Percentiles rank a stretch among this genome's conserved stretches.
phyloP scores from a whole-genome alignment of 2,797 vertebrate species.

The Ctenosaura bakeri region DNA sequence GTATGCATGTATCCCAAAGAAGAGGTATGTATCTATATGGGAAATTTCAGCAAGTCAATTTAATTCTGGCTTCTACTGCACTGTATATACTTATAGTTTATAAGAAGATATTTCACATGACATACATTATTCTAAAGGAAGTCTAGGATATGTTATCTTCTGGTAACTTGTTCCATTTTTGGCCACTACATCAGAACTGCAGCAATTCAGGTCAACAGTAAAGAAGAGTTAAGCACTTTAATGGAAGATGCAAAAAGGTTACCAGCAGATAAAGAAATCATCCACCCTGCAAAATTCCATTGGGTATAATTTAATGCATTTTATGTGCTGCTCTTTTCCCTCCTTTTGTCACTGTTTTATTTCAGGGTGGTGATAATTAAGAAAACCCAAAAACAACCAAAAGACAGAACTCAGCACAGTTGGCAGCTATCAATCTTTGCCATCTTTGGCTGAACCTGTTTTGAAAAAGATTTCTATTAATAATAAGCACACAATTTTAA shows the following conservation, averaged over 20 bases:
- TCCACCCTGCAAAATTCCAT: conserved; percentile 45
- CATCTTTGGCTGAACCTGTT: conserved; percentile 43
- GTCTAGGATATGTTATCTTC: conserved; percentile 50
- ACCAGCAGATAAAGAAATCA: conserved; percentile 60
- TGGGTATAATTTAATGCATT: not conserved
- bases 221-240: conserved; percentile 55
- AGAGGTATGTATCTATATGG: not conserved
- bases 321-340: conserved; percentile 38
- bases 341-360: conserved; percentile 41
- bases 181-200: conserved; percentile 46
- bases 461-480: conserved; percentile 40
- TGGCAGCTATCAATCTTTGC: conserved; percentile 43
- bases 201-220: conserved; percentile 30
- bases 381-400: too few relatives aligned
- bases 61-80: not conserved
- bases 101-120: conserved; percentile 30
- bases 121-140: conserved; percentile 37
- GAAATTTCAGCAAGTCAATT: not conserved
- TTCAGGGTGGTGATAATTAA: conserved; percentile 42
- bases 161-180: conserved; percentile 52
- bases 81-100: not conserved
- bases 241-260: conserved; percentile 52
- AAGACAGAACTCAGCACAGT: conserved; percentile 18
- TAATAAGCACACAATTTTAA: conserved; percentile 21
- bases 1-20: not conserved